phyloP scores from a whole-genome alignment of 2,888 invertebrate species.

The Schizaphis graminum region DNA sequence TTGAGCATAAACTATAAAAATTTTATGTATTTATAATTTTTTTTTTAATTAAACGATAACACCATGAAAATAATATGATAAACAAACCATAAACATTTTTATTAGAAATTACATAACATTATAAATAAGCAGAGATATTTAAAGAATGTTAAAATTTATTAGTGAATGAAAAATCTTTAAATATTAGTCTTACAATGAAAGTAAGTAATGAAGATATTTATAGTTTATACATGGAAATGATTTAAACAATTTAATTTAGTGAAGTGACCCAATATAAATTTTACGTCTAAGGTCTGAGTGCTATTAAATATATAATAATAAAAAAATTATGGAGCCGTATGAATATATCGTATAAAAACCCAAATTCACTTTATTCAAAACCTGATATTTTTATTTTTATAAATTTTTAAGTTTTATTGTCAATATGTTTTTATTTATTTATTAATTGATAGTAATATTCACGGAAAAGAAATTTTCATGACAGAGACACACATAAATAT shows the following conservation, averaged over 20 bases:
- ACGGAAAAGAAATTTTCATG: background rate
- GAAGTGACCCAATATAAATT: background rate
- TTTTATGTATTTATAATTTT: background rate
- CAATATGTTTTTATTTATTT: background rate
- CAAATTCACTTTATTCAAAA: background rate
- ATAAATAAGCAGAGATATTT: background rate
- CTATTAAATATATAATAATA: background rate
- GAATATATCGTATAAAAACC: background rate
- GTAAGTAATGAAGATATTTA: background rate
- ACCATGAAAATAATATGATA: background rate
- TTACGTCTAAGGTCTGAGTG: background rate
- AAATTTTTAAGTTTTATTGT: too few relatives aligned
- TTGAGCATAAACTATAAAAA: background rate
- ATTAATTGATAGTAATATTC: background rate
- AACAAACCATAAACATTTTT: background rate
- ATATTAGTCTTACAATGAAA: background rate
- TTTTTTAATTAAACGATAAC: background rate
- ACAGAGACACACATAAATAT: background rate
- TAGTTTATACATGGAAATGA: background rate
- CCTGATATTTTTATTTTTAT: too few relatives aligned
- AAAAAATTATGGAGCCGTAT: background rate
- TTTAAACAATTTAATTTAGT: background rate
- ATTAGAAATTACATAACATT: background rate
- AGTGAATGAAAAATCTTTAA: background rate
- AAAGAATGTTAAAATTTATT: background rate